Evolutionary conservation across 2,113 vertebrate genomes (phyloP).

Genomic region (Butastur rufipennis): DNA sequence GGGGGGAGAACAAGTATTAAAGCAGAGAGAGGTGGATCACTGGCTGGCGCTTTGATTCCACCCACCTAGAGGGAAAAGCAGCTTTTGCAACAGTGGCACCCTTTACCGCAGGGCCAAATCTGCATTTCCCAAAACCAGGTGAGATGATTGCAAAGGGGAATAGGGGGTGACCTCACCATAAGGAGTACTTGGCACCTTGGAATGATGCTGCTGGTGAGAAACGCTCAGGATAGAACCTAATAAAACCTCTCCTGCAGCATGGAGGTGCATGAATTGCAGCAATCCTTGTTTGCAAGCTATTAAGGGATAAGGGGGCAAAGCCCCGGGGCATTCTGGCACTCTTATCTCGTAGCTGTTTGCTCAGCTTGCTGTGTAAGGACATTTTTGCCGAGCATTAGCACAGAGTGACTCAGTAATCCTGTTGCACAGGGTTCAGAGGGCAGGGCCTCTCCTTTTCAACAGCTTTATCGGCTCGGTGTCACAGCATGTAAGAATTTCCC

Average conservation of each 20-base stretch:
- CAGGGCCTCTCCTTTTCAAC: background rate
- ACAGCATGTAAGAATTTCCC: background rate
- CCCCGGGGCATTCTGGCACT: background rate
- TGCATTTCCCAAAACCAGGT: background rate
- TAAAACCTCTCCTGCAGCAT: background rate
- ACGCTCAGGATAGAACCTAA: fast-evolving
- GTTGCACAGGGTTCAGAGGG: slow-evolving; percentile 3
- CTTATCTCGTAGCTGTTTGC: background rate
- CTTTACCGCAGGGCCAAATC: background rate
- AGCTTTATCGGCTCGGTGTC: background rate
- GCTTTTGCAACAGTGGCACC: background rate
- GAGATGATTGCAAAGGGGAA: background rate
- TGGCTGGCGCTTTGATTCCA: background rate
- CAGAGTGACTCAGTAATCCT: slow-evolving; percentile 8
- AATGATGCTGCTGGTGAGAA: background rate
- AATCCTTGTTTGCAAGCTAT: fast-evolving
- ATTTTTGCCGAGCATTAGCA: background rate
- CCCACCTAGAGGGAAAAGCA: background rate
- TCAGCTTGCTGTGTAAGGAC: background rate
- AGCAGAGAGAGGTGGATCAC: background rate
- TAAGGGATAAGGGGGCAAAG: background rate
- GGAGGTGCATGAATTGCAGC: background rate
- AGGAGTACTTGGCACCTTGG: background rate
- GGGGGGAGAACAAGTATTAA: fast-evolving
- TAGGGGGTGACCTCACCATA: background rate